Percentiles rank a stretch among this genome's conserved stretches.
phyloP scores from a whole-genome alignment of 2,888 invertebrate species.

The Dryobotodes eremita region DNA sequence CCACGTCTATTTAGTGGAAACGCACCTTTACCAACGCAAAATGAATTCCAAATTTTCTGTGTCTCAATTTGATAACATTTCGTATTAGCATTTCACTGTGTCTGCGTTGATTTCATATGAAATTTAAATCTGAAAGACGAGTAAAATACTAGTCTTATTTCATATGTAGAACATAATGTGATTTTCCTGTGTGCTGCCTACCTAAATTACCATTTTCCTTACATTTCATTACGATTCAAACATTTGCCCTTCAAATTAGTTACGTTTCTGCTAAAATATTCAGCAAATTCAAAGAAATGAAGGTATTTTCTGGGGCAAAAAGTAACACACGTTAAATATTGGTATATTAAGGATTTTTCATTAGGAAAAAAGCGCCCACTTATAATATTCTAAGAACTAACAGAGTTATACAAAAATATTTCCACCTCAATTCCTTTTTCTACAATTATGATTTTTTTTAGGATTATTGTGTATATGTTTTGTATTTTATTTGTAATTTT shows the following conservation, averaged over 20 bases:
- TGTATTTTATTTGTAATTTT: too few relatives aligned
- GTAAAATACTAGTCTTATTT: conserved; percentile 45
- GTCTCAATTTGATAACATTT: conserved; percentile 69
- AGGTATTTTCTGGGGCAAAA: conserved; percentile 4
- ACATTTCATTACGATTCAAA: conserved; percentile 24
- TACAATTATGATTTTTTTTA: background rate
- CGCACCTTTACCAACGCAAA: conserved; percentile 54
- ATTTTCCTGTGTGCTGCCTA: conserved; percentile 8
- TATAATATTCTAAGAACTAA: background rate
- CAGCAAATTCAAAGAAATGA: conserved; percentile 6
- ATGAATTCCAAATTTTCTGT: conserved; percentile 70
- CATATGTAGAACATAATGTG: conserved; percentile 17
- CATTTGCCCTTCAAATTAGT: conserved; percentile 21
- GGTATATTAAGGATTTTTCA: conserved; percentile 21
- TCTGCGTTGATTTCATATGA: conserved; percentile 72
- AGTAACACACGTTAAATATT: background rate
- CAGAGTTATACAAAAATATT: background rate
- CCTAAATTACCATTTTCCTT: conserved; percentile 29
- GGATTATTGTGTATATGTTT: too few relatives aligned
- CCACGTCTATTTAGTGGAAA: conserved; percentile 24
- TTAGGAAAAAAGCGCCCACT: background rate
- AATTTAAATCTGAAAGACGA: conserved; percentile 68
- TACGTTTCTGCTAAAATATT: conserved; percentile 5
- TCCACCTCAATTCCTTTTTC: background rate
- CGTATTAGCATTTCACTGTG: conserved; percentile 70